Evolutionary conservation across 2,113 vertebrate species (phyloP).

Genomic region (Euleptes europaea): DNA sequence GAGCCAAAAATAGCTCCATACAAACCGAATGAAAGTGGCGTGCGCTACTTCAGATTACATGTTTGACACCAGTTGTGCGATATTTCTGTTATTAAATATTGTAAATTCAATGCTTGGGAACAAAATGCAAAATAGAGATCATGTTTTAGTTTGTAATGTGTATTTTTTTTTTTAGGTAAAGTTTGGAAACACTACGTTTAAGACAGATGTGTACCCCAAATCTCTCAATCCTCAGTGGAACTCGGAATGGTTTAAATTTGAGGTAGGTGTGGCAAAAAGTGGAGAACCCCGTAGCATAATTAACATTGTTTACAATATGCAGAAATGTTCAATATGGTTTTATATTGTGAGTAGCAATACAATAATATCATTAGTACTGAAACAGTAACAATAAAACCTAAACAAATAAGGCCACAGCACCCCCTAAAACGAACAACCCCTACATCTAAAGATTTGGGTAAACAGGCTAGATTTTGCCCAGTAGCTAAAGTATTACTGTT

Average conservation of each 20-base stretch:
- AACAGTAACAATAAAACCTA: too few species aligned
- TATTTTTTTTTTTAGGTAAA: constrained; percentile 84
- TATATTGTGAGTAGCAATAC: too few species aligned
- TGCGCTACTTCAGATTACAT: rapidly evolving
- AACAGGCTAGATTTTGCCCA: too few species aligned
- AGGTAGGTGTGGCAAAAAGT: constrained; percentile 77
- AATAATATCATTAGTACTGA: too few species aligned
- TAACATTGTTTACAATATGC: too few species aligned
- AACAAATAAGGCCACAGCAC: too few species aligned
- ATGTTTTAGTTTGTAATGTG: constrained; percentile 1
- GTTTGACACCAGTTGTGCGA: neutral
- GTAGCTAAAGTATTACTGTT: too few species aligned
- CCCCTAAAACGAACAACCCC: too few species aligned
- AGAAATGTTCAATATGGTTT: too few species aligned
- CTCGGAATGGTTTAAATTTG: constrained; percentile 99
- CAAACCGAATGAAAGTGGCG: neutral
- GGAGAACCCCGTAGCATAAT: too few species aligned
- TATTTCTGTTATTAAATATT: neutral
- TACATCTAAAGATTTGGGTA: too few species aligned
- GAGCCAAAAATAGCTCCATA: neutral
- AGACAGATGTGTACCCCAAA: constrained; percentile 96
- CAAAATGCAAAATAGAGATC: neutral
- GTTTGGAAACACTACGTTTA: constrained; percentile 98
- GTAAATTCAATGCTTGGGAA: neutral
- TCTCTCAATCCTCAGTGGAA: constrained; percentile 99